Evolutionary conservation across 2,797 vertebrate genomes (phyloP).

Genomic region (Kryptopterus vitreolus): DNA sequence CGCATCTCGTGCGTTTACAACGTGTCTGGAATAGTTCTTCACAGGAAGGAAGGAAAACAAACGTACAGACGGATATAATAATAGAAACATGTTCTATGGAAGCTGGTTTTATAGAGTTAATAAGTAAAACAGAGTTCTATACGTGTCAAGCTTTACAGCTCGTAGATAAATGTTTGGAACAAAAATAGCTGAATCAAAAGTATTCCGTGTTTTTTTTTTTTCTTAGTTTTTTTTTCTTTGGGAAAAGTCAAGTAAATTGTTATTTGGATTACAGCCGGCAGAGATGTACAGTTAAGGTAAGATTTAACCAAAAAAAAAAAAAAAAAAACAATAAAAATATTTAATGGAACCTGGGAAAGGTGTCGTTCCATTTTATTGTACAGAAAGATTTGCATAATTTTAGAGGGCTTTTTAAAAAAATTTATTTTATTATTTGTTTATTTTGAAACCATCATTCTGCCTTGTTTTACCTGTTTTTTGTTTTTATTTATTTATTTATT

Average conservation of each 20-base stretch:
- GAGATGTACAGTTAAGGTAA: background rate
- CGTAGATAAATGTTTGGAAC: background rate
- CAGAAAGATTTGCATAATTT: background rate
- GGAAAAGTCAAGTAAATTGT: background rate
- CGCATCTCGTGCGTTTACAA: slow-evolving; percentile 4
- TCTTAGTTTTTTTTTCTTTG: background rate
- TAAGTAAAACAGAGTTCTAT: background rate
- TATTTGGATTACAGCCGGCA: background rate
- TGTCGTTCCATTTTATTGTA: background rate
- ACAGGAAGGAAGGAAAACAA: background rate
- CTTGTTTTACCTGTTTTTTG: no score
- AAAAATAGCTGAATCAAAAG: background rate
- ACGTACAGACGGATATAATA: background rate
- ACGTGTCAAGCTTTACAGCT: background rate
- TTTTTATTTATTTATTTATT: background rate
- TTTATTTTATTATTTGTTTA: background rate
- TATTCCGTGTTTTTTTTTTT: no score
- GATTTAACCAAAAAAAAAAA: background rate
- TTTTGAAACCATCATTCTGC: no score
- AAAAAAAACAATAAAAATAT: slow-evolving; percentile 17
- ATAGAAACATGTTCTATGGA: background rate
- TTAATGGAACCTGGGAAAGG: background rate
- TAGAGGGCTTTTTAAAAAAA: no score
- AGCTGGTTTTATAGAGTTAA: background rate
- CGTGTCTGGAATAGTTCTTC: background rate